phyloP scores from a whole-genome alignment of 2,888 invertebrate genomes.

The Drosophila phalerata region DNA sequence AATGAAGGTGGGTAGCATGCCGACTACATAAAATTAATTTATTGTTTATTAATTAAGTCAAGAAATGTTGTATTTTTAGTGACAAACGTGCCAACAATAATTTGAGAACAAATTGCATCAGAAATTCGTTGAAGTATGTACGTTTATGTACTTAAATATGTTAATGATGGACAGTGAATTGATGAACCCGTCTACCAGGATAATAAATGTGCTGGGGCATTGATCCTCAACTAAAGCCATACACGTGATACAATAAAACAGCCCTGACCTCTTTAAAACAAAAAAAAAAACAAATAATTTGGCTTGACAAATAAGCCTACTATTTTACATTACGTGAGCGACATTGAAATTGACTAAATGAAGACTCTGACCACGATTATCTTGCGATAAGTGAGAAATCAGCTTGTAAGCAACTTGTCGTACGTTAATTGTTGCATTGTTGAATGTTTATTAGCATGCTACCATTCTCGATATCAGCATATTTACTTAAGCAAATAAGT shows the following conservation, averaged over 20 bases:
- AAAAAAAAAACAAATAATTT: conserved; percentile 13
- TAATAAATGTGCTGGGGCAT: conserved; percentile 18
- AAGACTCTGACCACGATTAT: conserved; percentile 37
- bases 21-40: conserved; percentile 18
- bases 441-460: conserved; percentile 13
- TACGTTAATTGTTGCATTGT: conserved; percentile 13
- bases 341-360: conserved; percentile 63
- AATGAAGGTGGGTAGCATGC: conserved; percentile 20
- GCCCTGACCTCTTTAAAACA: conserved; percentile 61
- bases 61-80: conserved; percentile 17
- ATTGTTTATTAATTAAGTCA: conserved; percentile 45
- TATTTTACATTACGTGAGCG: conserved; percentile 60
- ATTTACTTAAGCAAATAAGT: conserved; percentile 13
- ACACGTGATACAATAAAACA: conserved; percentile 32
- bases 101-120: conserved; percentile 20
- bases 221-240: conserved; percentile 17
- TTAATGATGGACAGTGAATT: conserved; percentile 31
- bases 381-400: conserved; percentile 14
- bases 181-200: conserved; percentile 31
- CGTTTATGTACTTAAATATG: conserved; percentile 39
- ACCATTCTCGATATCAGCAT: conserved; percentile 19
- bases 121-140: conserved; percentile 13
- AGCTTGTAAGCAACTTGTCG: conserved; percentile 22
- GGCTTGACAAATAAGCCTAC: conserved; percentile 22
- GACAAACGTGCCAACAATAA: conserved; percentile 13